Base-by-base conservation (phyloP, 2,888 invertebrate species). In the Brachylomia viminalis region DNA sequence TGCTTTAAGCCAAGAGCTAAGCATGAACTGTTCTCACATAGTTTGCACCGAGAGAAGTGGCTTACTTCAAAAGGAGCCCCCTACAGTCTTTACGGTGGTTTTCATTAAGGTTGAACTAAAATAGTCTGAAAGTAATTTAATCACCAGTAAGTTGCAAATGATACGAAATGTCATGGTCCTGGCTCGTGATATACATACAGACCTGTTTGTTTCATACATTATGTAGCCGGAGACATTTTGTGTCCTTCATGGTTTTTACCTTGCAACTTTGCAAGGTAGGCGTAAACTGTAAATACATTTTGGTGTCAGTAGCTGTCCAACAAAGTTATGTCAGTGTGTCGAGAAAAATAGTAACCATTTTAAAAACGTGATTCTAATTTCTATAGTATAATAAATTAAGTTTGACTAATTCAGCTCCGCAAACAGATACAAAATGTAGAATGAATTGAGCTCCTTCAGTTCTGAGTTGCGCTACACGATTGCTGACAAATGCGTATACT, bases 131-230 rank as follows among this genome's bases (percentile, higher is more conserved):
- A 42, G 38, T 59, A 49, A 66, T 49, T 42, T 65, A 30, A 76
- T 67, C 59, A 38, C 23, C 23, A 10, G 11, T 52, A n/a, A 38
- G 52, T 72, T 78, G 79, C 65, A 65, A 79, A 78, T 78, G 65
- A 52, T 20, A 45, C 49, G 0, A 49, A 79, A 78, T 79, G 77
- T 65, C 77, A 78, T 15, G 72, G 64, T 45, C 20, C 38, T 78
- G 15, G 33, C 33, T 56, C 7, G 38, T 52, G 42, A n/a, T 27
- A 27, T 52, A 64, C 8, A 20, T 30, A 52, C 8, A 20, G n/a
- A 52, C 45, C 20, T 23, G 58, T 61, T 62, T 38, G 27, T 45
- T 58, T 33, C 42, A 59, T 79, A 65, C 11, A 65, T 79, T 45
- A 79, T 72, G 65, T 30, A n/a, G n/a, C 11, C 56, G 56, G 64